These are phyloP conservation scores for Anthoscopus minutus DNA, from an alignment of 2,113 vertebrate genomes.

Conservation along the genomic window DNA sequence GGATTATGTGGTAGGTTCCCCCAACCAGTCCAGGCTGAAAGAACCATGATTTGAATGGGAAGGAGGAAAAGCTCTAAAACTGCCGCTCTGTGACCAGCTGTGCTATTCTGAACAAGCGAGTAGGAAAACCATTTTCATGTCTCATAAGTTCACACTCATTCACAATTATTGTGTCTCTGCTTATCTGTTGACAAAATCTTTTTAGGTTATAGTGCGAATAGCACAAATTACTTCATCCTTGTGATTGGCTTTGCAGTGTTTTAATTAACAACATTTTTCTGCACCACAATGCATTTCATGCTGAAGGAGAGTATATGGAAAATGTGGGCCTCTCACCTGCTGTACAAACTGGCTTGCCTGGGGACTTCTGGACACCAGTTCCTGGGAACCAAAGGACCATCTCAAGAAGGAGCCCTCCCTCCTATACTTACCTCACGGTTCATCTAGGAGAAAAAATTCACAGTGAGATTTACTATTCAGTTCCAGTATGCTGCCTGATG, in stretches of 20 bases:
- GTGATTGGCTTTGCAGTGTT: background rate
- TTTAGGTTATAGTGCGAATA: background rate
- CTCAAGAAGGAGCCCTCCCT: background rate
- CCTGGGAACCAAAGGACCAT: background rate
- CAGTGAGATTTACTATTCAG: background rate
- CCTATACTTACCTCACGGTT: background rate
- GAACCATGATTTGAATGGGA: background rate
- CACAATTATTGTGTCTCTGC: background rate
- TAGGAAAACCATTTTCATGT: background rate
- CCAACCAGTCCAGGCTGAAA: background rate
- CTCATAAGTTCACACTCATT: background rate
- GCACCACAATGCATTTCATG: background rate
- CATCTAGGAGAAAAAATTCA: background rate
- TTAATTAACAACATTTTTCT: background rate
- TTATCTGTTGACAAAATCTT: background rate
- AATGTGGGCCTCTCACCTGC: background rate
- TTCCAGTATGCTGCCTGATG: background rate
- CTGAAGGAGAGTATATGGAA: background rate
- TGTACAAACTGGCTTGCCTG: background rate
- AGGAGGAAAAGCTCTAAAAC: background rate
- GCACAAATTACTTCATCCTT: background rate
- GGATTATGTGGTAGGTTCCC: background rate
- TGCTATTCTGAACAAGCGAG: background rate
- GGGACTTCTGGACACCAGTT: background rate
- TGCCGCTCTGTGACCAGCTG: rapidly evolving